Conservation (phyloP, 2,113 vertebrate species). For the Crypturellus undulatus region DNA sequence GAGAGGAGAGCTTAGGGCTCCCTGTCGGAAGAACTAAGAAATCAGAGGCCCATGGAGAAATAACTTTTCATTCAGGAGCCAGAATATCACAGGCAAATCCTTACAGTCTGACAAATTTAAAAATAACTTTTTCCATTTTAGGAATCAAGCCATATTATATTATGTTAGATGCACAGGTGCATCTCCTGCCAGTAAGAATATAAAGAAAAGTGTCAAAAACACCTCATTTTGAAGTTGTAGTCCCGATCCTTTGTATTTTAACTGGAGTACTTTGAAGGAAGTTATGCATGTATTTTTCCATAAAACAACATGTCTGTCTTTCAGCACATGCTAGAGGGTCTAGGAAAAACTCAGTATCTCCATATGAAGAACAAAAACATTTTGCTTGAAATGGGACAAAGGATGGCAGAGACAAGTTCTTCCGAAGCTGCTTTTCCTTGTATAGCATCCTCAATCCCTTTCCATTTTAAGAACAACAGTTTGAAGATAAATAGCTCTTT, state of each 20-base stretch:
- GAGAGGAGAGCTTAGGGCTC: background rate
- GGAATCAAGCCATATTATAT: background rate
- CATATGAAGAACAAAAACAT: background rate
- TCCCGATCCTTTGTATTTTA: background rate
- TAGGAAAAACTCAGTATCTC: background rate
- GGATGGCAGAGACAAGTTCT: background rate
- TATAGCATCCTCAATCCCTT: background rate
- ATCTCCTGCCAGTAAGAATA: background rate
- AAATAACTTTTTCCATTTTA: background rate
- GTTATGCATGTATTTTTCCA: background rate
- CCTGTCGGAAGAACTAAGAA: background rate
- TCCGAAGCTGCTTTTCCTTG: background rate
- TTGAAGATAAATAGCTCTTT: background rate
- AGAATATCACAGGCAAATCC: background rate
- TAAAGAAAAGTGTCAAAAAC: background rate
- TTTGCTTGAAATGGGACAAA: background rate
- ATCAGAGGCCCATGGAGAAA: background rate
- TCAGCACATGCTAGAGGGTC: background rate
- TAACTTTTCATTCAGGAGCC: background rate
- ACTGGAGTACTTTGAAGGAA: background rate
- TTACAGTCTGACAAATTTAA: background rate
- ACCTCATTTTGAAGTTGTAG: background rate
- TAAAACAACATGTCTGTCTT: background rate
- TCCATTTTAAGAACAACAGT: background rate
- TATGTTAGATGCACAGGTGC: too few relatives aligned